Evolutionary conservation across 2,888 invertebrate species (phyloP).

Genomic region (Aporophyla nigra): DNA sequence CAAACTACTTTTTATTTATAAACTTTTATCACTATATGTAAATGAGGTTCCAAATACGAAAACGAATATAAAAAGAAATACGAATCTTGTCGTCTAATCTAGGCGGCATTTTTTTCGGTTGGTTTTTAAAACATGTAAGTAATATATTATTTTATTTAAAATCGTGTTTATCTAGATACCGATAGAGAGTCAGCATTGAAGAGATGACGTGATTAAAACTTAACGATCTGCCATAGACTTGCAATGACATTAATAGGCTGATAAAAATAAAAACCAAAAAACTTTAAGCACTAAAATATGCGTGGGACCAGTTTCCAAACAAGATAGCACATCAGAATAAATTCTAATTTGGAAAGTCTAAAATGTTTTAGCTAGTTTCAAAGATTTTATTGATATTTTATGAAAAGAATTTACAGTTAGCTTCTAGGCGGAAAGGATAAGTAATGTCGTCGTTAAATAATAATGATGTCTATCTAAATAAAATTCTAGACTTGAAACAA

Average conservation of each 20-base stretch:
- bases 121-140: background rate
- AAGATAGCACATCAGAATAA: constrained; percentile 23
- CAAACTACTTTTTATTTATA: background rate
- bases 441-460: background rate
- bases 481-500: background rate
- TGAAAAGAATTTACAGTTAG: background rate
- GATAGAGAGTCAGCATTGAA: background rate
- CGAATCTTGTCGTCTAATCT: background rate
- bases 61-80: constrained; percentile 1
- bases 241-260: constrained; percentile 7
- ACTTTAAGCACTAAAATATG: background rate
- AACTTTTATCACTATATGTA: constrained; percentile 19
- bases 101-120: background rate
- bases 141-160: constrained; percentile 1
- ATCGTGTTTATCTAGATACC: constrained; percentile 8
- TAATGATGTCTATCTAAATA: background rate
- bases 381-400: background rate
- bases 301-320: constrained; percentile 16
- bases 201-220: constrained; percentile 7
- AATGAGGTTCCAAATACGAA: constrained; percentile 10
- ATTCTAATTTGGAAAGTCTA: constrained; percentile 23
- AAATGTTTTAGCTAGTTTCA: background rate
- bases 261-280: constrained; percentile 8
- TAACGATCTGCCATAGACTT: background rate
- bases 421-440: constrained; percentile 9